Percentiles rank a stretch among this genome's conserved stretches.
Evolutionary conservation across 2,113 vertebrate species (phyloP).

Genomic region (Triplophysa siluroides): DNA sequence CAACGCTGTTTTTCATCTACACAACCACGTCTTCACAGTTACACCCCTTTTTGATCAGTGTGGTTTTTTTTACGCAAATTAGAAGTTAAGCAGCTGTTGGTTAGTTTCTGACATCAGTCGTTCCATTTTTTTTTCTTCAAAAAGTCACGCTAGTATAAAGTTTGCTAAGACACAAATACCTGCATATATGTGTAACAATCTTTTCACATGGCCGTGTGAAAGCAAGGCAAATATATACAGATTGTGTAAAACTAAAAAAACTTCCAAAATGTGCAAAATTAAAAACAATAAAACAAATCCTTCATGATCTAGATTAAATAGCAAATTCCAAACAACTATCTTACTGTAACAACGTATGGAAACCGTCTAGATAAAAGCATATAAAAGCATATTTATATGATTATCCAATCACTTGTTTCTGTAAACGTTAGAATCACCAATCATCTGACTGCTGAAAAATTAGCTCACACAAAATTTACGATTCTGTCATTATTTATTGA

Average conservation of each 20-base stretch:
- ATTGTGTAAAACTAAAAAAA: conserved; percentile 9
- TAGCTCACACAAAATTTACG: too few relatives aligned
- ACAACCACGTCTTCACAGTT: conserved; percentile 51
- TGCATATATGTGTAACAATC: conserved; percentile 50
- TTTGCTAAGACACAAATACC: conserved; percentile 44
- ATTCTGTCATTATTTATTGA: too few relatives aligned
- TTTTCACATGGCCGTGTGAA: conserved; percentile 53
- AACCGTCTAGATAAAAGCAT: conserved; percentile 5
- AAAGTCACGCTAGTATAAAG: conserved; percentile 60
- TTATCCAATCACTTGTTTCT: conserved; percentile 36
- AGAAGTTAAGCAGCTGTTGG: conserved; percentile 48
- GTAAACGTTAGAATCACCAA: conserved; percentile 23
- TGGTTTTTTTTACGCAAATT: conserved; percentile 36
- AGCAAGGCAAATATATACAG: conserved; percentile 63
- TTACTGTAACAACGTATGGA: neutral
- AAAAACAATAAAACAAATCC: conserved; percentile 7
- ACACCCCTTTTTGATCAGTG: conserved; percentile 21
- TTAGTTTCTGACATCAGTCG: conserved; percentile 36
- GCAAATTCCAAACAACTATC: conserved; percentile 30
- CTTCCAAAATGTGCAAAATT: conserved; percentile 31
- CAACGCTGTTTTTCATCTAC: conserved; percentile 32
- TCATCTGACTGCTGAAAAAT: neutral
- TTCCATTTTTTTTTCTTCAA: neutral
- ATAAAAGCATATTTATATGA: neutral
- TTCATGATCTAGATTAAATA: conserved; percentile 22